These are phyloP conservation scores for Zaprionus ornatus DNA, from an alignment of 1,140 invertebrate species.

Conservation along the genomic window DNA sequence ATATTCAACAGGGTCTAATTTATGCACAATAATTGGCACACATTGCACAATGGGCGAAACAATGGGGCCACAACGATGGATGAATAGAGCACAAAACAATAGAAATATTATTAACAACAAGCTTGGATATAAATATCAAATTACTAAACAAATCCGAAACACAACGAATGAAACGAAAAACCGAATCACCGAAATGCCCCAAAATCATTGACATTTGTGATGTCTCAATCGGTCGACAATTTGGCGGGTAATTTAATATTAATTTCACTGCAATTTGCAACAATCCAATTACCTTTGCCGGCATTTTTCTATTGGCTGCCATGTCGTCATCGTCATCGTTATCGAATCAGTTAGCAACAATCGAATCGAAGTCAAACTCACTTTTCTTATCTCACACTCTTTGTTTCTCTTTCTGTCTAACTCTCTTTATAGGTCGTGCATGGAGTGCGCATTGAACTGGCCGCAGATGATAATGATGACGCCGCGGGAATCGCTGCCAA, in stretches of 20 bases:
- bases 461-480: constrained; percentile 38
- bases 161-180: constrained; percentile 24
- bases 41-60: constrained; percentile 66
- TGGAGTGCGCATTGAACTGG: constrained; percentile 89
- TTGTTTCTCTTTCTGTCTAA: constrained; percentile 24
- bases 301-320: constrained; percentile 39
- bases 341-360: background rate
- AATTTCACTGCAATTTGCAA: constrained; percentile 76
- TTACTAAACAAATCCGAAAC: constrained; percentile 2
- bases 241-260: constrained; percentile 78
- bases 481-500: constrained; percentile 30
- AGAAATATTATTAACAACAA: constrained; percentile 18
- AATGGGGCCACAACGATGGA: constrained; percentile 13
- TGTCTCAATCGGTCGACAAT: constrained; percentile 78
- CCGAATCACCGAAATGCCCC: constrained; percentile 43
- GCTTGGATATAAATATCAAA: constrained; percentile 23
- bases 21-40: constrained; percentile 76
- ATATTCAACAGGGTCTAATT: constrained; percentile 71
- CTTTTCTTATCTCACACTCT: constrained; percentile 43
- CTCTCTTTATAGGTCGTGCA: constrained; percentile 89
- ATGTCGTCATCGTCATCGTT: constrained; percentile 67
- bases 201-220: constrained; percentile 75
- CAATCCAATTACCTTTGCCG: constrained; percentile 59
- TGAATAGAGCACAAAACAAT: constrained; percentile 1
- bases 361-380: constrained; percentile 13